Base-by-base conservation (phyloP, 64 coral and sea anemone species). In the Montipora foliosa region DNA sequence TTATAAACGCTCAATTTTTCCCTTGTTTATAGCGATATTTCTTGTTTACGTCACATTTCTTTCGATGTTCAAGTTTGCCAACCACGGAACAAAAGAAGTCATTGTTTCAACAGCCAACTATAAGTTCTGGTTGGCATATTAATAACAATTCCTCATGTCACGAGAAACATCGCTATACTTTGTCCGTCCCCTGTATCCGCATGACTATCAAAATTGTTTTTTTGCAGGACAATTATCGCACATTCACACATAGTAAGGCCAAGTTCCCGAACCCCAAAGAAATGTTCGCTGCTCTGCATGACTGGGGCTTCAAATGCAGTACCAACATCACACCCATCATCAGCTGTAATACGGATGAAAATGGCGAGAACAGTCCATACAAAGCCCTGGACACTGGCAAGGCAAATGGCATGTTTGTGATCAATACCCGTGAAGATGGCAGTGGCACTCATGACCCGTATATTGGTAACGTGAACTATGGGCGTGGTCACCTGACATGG, bases 221-320 rank as follows among this genome's bases (percentile, higher is more conserved):
- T 47, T 46, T 95, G n/a, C 89, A 95, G 55, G 94, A 95, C 51
- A 87, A 91, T 67, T 95, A 95, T 67, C 94, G 94, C 60, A 95
- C 94, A 15, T 95, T 95, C 20, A 95, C 94, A 3, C 94, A 95
- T 77, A 95, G 94, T 17, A 82, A 95, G 74, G 87, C 17, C 48
- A 95, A 91, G 89, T 95, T 95, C 29, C 94, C 94, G 5, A 87
- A 95, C 75, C 94, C 94, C 19, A 95, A 95, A 85, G 89, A 76
- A 25, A 95, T 95, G 94, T 95, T 95, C 80, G 89, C 58, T 49
- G 51, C 89, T 19, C 45, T 95, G 3, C 94, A 95, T 21, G 94
- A 95, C 53, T 95, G 94, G 94, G 94, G 94, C 6, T 95, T 66
- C 68, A 95, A 95, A 49, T 87, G 81, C 44, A 87, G 81, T 12